Percentiles rank a stretch among this genome's conserved stretches.
These are phyloP conservation scores for Ferdinandea cuprea DNA, from an alignment of 2,888 invertebrate genomes.

Conservation along the genomic window DNA sequence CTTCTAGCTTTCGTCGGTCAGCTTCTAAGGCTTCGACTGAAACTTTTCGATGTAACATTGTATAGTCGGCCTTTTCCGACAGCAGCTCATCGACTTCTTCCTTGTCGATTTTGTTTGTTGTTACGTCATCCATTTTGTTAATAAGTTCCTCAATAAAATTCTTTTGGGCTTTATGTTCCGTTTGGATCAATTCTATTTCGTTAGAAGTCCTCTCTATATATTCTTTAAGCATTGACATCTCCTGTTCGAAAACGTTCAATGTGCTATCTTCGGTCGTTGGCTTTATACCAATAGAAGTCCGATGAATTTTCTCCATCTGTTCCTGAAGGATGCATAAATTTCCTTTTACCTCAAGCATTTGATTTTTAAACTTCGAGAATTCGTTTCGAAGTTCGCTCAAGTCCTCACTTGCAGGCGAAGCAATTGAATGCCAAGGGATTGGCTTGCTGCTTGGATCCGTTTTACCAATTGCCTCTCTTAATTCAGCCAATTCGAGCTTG, in stretches of 20 bases:
- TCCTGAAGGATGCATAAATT: constrained; percentile 21
- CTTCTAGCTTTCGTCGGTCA: constrained; percentile 80
- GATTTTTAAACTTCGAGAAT: not conserved
- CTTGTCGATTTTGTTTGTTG: constrained; percentile 88
- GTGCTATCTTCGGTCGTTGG: too few species aligned
- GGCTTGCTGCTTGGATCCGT: not conserved
- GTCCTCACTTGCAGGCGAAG: not conserved
- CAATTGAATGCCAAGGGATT: not conserved
- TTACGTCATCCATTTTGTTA: constrained; percentile 81
- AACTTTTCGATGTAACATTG: constrained; percentile 88
- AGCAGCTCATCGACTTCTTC: constrained; percentile 89
- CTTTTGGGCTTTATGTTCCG: constrained; percentile 13
- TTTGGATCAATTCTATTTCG: not conserved
- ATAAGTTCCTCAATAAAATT: constrained; percentile 5
- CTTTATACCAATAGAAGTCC: not conserved
- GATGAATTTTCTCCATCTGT: not conserved
- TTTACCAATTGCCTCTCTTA: not conserved
- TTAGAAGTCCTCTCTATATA: not conserved
- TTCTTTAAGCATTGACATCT: constrained; percentile 1
- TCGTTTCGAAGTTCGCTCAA: not conserved
- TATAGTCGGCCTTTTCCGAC: constrained; percentile 89
- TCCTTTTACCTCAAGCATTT: constrained; percentile 39
- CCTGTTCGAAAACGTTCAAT: constrained; percentile 6
- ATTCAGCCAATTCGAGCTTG: constrained; percentile 7
- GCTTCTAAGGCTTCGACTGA: constrained; percentile 89